Evolutionary conservation across 2,113 vertebrate genomes (phyloP).

Genomic region (Seriola aureovittata): DNA sequence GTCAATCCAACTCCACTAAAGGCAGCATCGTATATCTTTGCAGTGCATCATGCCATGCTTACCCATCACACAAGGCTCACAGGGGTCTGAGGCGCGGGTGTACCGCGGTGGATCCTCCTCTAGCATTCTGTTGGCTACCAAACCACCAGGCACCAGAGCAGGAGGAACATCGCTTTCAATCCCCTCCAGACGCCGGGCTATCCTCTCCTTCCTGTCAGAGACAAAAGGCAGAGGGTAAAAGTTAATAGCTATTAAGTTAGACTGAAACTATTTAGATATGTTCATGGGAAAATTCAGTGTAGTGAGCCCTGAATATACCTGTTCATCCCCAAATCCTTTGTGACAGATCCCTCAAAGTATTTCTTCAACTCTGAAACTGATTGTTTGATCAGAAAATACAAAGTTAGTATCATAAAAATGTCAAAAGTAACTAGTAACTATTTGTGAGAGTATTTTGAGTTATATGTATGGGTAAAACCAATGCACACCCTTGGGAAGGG

Average conservation of each 20-base stretch:
- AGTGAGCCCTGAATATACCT: conserved; percentile 82
- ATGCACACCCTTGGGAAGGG: conserved; percentile 91
- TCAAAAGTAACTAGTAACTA: not conserved
- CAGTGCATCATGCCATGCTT: conserved; percentile 61
- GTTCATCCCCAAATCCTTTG: conserved; percentile 91
- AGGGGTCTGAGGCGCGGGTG: conserved; percentile 92
- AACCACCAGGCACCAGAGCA: conserved; percentile 88
- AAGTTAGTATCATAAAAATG: not conserved
- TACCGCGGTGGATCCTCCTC: conserved; percentile 96
- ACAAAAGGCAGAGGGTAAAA: not conserved
- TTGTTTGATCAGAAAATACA: conserved; percentile 28
- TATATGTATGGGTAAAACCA: not conserved
- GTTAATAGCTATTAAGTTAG: not conserved
- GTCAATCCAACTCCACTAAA: not conserved
- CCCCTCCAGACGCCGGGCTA: conserved; percentile 94
- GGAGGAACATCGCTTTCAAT: conserved; percentile 94
- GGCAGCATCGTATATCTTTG: not conserved
- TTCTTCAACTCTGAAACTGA: conserved; percentile 97
- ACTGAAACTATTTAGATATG: not conserved
- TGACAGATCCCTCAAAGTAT: conserved; percentile 89
- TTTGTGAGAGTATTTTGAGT: not conserved
- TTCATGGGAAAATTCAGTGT: not conserved
- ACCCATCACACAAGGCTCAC: conserved; percentile 90
- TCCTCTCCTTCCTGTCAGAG: conserved; percentile 92
- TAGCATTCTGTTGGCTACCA: conserved; percentile 92